Evolutionary conservation across 2,797 vertebrate species (phyloP), one percentile per base, ranked within the genome.

Genomic region (Atherinosoma microstoma): DNA sequence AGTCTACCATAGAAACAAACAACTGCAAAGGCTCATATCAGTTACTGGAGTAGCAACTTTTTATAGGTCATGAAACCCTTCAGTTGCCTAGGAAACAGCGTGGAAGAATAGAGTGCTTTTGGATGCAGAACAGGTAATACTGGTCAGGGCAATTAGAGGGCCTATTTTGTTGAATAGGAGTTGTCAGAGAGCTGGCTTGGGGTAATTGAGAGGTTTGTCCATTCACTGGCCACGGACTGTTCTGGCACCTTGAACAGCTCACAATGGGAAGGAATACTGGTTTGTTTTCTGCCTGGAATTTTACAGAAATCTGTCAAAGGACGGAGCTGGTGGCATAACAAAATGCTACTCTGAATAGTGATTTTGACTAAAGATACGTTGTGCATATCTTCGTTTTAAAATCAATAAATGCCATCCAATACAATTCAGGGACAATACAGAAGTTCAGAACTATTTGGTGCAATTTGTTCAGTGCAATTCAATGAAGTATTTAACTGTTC

Each of bases 1-100:
- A 83, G 78, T 75, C 87, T 85, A 77, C 89, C 86, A 90, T 90
- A 89, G 88, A 88, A 93, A 94, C 88, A 92, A 89, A 89, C 87
- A 84, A 82, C 77, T 80, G 71, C 82, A 80, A 78, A 59, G 80
- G 82, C 75, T 62, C 64, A 80, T 89, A 89, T 95, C 89, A 73
- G 87, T 94, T 94, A 91, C 90, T 84, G 85, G 86, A 90, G 87
- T 80, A 73, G 82, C 72, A 86, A 93, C 90, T 94, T 94, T 94
- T 95, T 93, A 92, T 93, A 92, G 94, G 92, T 90, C 91, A 90
- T 82, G 84, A 92, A 92, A 94, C 91, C 90, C 90, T 92, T 89
- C 87, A 80, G 92, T 95, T 94, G 91, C 93, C 90, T 78, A 75
- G 92, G 93, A 91, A 91, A 94, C 93, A 88, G 79, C 76, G 78